Base-by-base conservation (phyloP, 2,113 vertebrate genomes). In the Budorcas taxicolor region DNA sequence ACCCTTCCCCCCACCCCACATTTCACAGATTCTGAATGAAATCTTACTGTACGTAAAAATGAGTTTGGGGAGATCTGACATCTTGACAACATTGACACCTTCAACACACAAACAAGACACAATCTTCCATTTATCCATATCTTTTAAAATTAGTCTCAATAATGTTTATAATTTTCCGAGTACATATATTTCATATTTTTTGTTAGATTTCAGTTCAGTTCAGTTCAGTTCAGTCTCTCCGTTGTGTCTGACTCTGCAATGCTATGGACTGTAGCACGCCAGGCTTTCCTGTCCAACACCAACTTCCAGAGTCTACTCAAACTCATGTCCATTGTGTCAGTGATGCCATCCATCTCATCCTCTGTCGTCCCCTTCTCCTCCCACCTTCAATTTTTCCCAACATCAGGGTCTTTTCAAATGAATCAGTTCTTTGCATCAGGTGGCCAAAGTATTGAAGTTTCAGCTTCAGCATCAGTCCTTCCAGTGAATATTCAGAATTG, bases 101-200 rank as follows among this genome's bases (percentile, higher is more conserved):
- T 50, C 40, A 91, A 53, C 36, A 23, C 33, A 81, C 17, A 10
- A 88, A 64, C 19, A 64, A 88, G 11, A 36, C 47, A 91, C 71
- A 90, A 60, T 43, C 64, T 91, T 85, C 19, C 21, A 91, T 25
- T 62, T 53, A 86, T 91, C 58, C 40, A 91, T 86, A 76, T 74
- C 58, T 89, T 89, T 23, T 93, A 25, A 17, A 58, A 93, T 52
- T 58, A 76, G 57, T 31, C 19, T 78, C 53, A 91, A 13, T 71
- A 43, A n/a, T 1, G 11, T 87, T 78, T 62, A 52, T 45, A 81
- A 60, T 40, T 52, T 60, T 74, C 62, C 58, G 23, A 89, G 11
- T 50, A 58, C 1, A 58, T 23, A 57, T 29, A 47, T 55, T 83
- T 83, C 40, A 82, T 83, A 17, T 83, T 58, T 95, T 83, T 74